Conservation (phyloP, 2,113 vertebrate species). For the Prinia subflava region DNA sequence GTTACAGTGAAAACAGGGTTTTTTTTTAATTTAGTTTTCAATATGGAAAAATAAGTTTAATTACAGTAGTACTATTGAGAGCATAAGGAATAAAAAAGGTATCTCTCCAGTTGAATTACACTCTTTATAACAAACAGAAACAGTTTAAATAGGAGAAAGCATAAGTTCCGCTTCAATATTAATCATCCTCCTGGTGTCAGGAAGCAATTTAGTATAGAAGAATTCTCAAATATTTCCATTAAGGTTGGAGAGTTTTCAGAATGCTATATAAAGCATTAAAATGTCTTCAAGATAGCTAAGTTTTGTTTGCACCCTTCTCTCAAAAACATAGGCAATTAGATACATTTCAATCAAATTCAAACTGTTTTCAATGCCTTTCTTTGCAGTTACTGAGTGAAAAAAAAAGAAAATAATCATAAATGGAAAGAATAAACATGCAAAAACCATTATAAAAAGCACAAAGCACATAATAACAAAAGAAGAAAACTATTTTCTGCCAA, state of each 20-base stretch:
- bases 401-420: neutral
- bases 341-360: neutral
- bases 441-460: neutral
- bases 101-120: neutral
- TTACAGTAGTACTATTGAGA: neutral
- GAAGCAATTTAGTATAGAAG: neutral
- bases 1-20: neutral
- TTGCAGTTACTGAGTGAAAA: neutral
- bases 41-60: neutral
- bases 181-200: neutral
- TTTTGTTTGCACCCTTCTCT: neutral
- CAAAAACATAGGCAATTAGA: neutral
- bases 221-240: neutral
- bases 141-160: neutral
- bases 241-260: neutral
- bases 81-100: neutral
- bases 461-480: neutral
- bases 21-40: neutral
- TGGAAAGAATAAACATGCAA: neutral
- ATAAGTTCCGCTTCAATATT: rapidly evolving
- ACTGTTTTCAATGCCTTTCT: neutral
- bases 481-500: neutral
- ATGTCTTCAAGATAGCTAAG: neutral
- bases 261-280: neutral
- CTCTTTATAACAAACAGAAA: neutral